Base-by-base conservation (phyloP, 1,140 invertebrate species). In the Drosophila insularis region DNA sequence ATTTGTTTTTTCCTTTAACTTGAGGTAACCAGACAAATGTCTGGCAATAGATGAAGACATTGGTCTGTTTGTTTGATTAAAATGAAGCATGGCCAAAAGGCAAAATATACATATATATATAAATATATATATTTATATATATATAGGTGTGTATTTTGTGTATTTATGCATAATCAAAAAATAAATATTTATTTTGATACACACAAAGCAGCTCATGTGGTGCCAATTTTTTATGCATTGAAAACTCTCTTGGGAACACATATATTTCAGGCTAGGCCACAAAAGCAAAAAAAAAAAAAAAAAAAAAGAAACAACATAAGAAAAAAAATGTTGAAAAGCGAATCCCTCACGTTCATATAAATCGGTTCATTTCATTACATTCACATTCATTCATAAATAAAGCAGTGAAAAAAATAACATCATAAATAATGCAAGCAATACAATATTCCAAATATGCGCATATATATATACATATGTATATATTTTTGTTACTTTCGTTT, bases 341-440 rank as follows among this genome's bases (percentile, higher is more conserved):
- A 27, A 27, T 13, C 35, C 35, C 11, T 13, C 14, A 17, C 37
- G 21, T 31, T 58, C 56, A 40, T 31, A 23, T 13, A 37, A 13
- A 50, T 50, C 43, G 43, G 7, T 50, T 50, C 17, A 50, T 50
- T 50, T 50, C 43, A 50, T 66, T 60, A 53, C 27, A 59, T 32
- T 61, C 37, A 19, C 40, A 78, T 78, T 68, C 54, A 78, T 71
- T 63, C 54, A 72, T 86, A 85, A 81, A 81, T 73, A 85, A 84
- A 79, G 50, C 61, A 63, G 81, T 78, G 81, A 85, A 81, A 86
- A 67, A 78, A 81, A 85, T 78, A 86, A 67, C 73, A 19, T 7
- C 63, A 84, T 86, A 74, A 86, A 60, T 61, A 50, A 50, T 50
- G 43, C 43, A 50, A 50, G 7, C 43, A 50, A 37, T 58, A 27